These are phyloP conservation scores for Leptothorax acervorum DNA, from an alignment of 2,888 invertebrate genomes.

Conservation along the genomic window DNA sequence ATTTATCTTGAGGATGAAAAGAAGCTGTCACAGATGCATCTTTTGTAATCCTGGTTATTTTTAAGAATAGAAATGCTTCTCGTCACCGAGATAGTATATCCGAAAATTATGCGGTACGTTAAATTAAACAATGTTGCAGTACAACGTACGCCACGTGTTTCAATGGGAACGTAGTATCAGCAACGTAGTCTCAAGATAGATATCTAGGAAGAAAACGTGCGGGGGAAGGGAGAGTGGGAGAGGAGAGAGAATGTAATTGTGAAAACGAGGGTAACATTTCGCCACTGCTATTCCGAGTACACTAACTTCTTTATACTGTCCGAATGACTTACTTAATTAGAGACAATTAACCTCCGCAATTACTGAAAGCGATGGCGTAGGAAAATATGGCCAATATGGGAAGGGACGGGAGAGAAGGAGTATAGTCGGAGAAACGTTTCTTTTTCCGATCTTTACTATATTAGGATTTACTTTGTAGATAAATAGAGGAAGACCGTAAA, in stretches of 20 bases:
- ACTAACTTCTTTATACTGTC: conserved; percentile 51
- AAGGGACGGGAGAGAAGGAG: neutral
- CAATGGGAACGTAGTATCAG: neutral
- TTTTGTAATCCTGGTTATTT: neutral
- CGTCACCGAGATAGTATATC: neutral
- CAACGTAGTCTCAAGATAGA: neutral
- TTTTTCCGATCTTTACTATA: neutral
- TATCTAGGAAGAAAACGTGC: neutral
- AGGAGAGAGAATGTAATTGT: conserved; percentile 51
- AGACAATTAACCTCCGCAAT: conserved; percentile 76
- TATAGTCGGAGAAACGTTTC: conserved; percentile 13
- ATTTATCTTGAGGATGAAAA: neutral
- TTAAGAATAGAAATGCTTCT: neutral
- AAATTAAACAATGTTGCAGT: neutral
- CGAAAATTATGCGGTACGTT: neutral
- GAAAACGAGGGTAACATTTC: conserved; percentile 71
- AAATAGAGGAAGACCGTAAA: neutral
- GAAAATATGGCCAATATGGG: conserved; percentile 38
- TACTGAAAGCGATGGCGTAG: conserved; percentile 70
- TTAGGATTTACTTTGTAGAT: neutral
- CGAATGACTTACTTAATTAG: conserved; percentile 75
- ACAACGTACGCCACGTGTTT: neutral
- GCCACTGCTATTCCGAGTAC: conserved; percentile 56
- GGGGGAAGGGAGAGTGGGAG: neutral
- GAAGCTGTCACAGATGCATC: too few species aligned